A percentile compares a stretch with the other conserved stretches of the same genome.
Evolutionary conservation across 1,140 invertebrate genomes (phyloP).

Genomic region (Holotrichia oblita): DNA sequence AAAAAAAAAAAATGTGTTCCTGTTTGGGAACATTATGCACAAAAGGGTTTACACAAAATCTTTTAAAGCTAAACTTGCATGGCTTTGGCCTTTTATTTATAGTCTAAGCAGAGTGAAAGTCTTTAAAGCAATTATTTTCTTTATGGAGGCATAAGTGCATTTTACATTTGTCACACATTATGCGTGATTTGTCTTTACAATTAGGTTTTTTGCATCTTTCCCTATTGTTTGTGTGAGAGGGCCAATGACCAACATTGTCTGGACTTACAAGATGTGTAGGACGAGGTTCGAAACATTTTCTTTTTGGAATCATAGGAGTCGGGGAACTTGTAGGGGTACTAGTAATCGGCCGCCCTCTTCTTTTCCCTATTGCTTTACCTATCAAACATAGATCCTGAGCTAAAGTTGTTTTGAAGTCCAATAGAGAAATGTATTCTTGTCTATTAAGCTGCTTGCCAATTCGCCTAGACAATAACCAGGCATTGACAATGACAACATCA

Average conservation of each 20-base stretch:
- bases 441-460: conserved; percentile 40
- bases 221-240: too few relatives aligned
- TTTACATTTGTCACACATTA: too few relatives aligned
- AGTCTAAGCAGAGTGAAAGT: conserved; percentile 34
- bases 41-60: neutral
- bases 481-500: conserved; percentile 54
- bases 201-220: too few relatives aligned
- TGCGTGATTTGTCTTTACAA: too few relatives aligned
- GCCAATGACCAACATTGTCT: too few relatives aligned
- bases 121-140: conserved; percentile 43
- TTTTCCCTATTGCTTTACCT: neutral
- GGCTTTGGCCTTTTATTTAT: neutral
- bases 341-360: too few relatives aligned
- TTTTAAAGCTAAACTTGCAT: neutral
- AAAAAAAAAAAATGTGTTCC: conserved; percentile 1
- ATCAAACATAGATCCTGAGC: conserved; percentile 39
- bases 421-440: conserved; percentile 34
- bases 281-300: too few relatives aligned
- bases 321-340: too few relatives aligned
- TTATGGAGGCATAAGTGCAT: too few relatives aligned
- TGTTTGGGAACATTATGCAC: conserved; percentile 36
- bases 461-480: conserved; percentile 39
- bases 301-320: too few relatives aligned
- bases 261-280: too few relatives aligned
- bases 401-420: conserved; percentile 43